phyloP scores from a whole-genome alignment of 1,140 invertebrate species.

The Ooceraea biroi region DNA sequence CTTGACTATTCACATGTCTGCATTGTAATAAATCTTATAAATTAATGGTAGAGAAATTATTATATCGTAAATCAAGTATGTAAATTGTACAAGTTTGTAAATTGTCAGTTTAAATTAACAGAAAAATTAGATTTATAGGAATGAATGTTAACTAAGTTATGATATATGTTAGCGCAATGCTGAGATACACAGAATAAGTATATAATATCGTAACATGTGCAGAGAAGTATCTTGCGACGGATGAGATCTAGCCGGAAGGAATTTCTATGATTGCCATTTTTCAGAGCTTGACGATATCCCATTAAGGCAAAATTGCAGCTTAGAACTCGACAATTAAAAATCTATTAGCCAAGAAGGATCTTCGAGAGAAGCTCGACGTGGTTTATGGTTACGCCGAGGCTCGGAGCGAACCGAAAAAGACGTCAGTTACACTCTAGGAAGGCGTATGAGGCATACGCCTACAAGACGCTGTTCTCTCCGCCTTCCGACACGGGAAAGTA shows the following conservation, averaged over 20 bases:
- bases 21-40: too few relatives aligned
- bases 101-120: too few relatives aligned
- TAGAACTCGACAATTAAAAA: constrained; percentile 8
- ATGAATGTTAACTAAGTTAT: too few relatives aligned
- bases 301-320: background rate
- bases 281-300: background rate
- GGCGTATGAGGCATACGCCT: constrained; percentile 65
- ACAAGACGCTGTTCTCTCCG: constrained; percentile 49
- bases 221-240: background rate
- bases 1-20: too few relatives aligned
- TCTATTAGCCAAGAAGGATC: constrained; percentile 3
- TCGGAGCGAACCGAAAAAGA: constrained; percentile 59
- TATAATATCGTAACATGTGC: background rate
- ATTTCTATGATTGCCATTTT: background rate
- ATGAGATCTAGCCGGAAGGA: background rate
- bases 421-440: constrained; percentile 44
- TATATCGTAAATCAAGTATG: too few relatives aligned
- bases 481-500: constrained; percentile 37
- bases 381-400: background rate
- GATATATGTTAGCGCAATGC: too few relatives aligned
- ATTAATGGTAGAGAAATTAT: too few relatives aligned
- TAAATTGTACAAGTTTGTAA: too few relatives aligned
- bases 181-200: background rate
- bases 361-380: background rate
- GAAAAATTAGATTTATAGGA: too few relatives aligned